Evolutionary conservation across 2,888 invertebrate genomes (phyloP).

Genomic region (Scaeva pyrastri): DNA sequence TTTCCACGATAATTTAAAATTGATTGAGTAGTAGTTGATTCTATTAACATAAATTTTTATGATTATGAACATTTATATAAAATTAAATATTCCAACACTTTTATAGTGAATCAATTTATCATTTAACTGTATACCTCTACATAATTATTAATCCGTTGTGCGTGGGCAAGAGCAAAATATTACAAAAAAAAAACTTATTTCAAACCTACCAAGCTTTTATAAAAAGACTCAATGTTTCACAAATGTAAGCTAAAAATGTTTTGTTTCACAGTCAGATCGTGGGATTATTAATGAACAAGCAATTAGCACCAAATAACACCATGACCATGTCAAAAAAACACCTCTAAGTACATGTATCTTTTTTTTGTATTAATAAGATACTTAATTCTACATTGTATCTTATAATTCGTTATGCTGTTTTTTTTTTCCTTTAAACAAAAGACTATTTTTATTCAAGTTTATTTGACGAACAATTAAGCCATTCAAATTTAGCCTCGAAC

Average conservation of each 20-base stretch:
- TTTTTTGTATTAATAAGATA: too few relatives aligned
- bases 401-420: background rate
- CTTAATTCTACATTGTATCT: background rate
- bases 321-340: background rate
- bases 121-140: too few relatives aligned
- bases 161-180: background rate
- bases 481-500: background rate
- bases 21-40: too few relatives aligned
- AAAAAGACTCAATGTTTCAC: too few relatives aligned
- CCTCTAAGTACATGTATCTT: background rate
- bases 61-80: too few relatives aligned
- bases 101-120: too few relatives aligned
- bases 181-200: too few relatives aligned
- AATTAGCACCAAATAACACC: background rate
- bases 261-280: background rate
- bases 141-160: background rate
- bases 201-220: too few relatives aligned
- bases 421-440: background rate
- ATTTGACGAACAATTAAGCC: slow-evolving; percentile 11
- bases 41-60: too few relatives aligned
- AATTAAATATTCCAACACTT: too few relatives aligned
- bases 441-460: background rate
- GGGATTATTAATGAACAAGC: background rate
- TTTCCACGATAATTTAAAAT: too few relatives aligned
- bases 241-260: too few relatives aligned